Evolutionary conservation across 2,888 invertebrate species (phyloP).

Genomic region (Drosophila mimetica): DNA sequence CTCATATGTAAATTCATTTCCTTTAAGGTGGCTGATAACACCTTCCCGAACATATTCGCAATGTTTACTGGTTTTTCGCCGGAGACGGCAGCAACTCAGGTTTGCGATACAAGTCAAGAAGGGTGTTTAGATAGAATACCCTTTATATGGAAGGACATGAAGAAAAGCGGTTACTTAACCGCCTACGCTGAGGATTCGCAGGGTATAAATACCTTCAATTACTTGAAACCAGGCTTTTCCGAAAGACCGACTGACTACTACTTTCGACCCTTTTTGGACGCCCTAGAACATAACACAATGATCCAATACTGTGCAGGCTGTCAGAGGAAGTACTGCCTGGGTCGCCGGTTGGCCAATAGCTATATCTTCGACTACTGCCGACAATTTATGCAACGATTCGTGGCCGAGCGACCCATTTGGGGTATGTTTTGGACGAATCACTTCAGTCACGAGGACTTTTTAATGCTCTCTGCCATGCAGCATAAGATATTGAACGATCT

Average conservation of each 20-base stretch:
- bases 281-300: constrained; percentile 86
- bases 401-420: constrained; percentile 87
- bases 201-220: constrained; percentile 86
- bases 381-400: constrained; percentile 87
- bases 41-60: constrained; percentile 94
- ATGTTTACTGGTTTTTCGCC: constrained; percentile 88
- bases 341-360: constrained; percentile 86
- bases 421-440: constrained; percentile 91
- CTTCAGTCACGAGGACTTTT: constrained; percentile 88
- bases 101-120: constrained; percentile 84
- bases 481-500: constrained; percentile 86
- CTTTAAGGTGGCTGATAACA: constrained; percentile 90
- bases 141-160: constrained; percentile 91
- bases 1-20: too few relatives aligned
- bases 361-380: constrained; percentile 88
- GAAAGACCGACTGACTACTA: constrained; percentile 91
- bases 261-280: constrained; percentile 88
- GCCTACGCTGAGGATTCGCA: constrained; percentile 91
- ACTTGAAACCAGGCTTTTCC: constrained; percentile 88
- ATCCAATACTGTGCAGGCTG: constrained; percentile 58
- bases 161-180: constrained; percentile 88
- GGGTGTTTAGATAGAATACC: constrained; percentile 88
- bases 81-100: constrained; percentile 83
- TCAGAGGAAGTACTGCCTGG: constrained; percentile 85
- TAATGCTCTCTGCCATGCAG: constrained; percentile 88